Evolutionary conservation across 1,140 invertebrate genomes (phyloP), one percentile per base, ranked within the genome.

Genomic region (Brachionus calyciflorus): DNA sequence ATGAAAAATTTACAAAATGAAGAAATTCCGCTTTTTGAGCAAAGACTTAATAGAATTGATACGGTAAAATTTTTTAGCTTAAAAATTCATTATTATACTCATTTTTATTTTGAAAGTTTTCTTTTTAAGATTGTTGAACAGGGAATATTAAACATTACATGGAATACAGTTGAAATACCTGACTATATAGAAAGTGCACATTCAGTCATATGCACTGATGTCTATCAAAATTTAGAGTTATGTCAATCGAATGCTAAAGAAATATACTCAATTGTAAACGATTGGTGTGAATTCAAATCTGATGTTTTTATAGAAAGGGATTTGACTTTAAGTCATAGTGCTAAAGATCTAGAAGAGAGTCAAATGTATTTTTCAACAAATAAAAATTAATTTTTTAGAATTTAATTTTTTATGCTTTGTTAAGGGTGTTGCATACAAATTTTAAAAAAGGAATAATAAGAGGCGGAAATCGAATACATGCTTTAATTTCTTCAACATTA

Each of bases 141-240:
- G 77, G 84, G 84, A 12, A 78, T 84, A 26, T 79, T 81, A 55
- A 79, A 82, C 46, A 81, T 79, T 49, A 84, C 82, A 7, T 85
- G 84, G 84, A 83, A 81, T 76, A 85, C 82, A 79, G 82, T 82
- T 60, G 83, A 85, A 73, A 82, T 82, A 26, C 80, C 79, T 40
- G 84, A 85, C 77, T 85, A 84, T 69, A 83, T 85, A 19, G 84
- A 85, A 75, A 79, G 79, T 44, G 83, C 83, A 30, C 82, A 82
- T 80, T 79, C 82, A 1, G 76, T 84, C 2, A 81, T 85, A 2
- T 83, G 82, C 75, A 44, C 82, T 7, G 84, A 84, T 69, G 80
- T 83, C 9, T 80, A 82, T 75, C 81, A 81, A 77, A 84, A 82
- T 63, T 80, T 84, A 44, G 83, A 84, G 77, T 79, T 82, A 49